Evolutionary conservation across 2,888 invertebrate genomes (phyloP), one percentile per base, ranked within the genome.

Genomic region (Aspidiotus rigidus): DNA sequence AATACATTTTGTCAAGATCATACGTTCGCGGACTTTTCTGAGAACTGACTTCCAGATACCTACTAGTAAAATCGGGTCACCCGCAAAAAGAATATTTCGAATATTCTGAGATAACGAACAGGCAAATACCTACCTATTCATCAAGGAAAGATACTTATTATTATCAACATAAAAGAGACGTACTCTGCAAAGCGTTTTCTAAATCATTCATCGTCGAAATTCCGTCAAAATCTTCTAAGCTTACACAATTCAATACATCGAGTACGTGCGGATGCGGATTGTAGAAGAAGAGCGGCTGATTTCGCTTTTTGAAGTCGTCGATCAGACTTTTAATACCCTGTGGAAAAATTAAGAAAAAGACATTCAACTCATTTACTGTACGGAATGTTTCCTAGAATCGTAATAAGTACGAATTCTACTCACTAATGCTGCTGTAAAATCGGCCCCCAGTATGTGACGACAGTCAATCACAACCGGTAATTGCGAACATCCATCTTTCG

Each of bases 401-500:
- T n/a, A n/a, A n/a, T n/a, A n/a, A n/a, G n/a, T n/a, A n/a, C n/a
- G n/a, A n/a, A n/a, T n/a, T n/a, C n/a, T n/a, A 10, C 67, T 72
- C 71, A 80, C 81, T 77, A 81, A 89, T 0, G 91, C 90, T 16
- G 91, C 90, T 8, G 91, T 92, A 76, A 90, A 92, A 79, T 92
- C 92, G 0, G 90, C 88, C 53, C 88, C 89, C 83, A 77, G 71
- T 76, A 92, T 85, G 77, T 87, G 88, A 78, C 88, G 81, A 75
- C 90, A 91, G 77, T 92, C 91, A 8, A 92, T 83, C 8, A 91
- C 86, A 0, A 92, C 87, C 0, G 91, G 90, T 74, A 88, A 81
- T 75, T 85, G 84, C 74, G 81, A 82, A 72, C 85, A 85, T 49
- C 89, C 90, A 74, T 86, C 84, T 71, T 85, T 84, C 71, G 83